Evolutionary conservation across 2,888 invertebrate genomes (phyloP), one percentile per base, ranked within the genome.

Genomic region (Mesorhabditis spiculigera): DNA sequence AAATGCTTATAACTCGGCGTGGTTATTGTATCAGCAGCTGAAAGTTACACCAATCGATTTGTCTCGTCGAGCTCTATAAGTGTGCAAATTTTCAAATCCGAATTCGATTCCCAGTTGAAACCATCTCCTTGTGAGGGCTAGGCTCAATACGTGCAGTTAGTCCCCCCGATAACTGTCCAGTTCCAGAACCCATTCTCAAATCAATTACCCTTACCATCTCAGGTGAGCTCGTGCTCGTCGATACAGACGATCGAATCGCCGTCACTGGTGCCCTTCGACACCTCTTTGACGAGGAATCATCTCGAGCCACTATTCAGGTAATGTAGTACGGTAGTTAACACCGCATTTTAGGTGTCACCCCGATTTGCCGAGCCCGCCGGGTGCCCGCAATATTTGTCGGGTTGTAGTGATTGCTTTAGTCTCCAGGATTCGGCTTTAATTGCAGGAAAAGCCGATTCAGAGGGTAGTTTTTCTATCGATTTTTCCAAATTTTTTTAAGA

Each of bases 391-490:
- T 71, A 71, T 62, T 66, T 71, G 4, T 43, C 68, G 2, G 66
- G 63, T 13, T 79, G 79, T 58, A 71, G 73, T 16, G 70, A 70
- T 6, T 79, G 79, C 63, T 73, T 71, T 63, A 70, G 71, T 63
- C 73, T 80, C 3, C 73, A 75, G 42, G 75, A 80, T 70, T 75
- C 78, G 5, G 80, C 80, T 5, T 68, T 80, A 4, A 72, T 80
- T 6, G 76, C 75, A 4, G 80, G 80, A 43, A 78, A 76, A 70
- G 74, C 77, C 45, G 77, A 78, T 50, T 66, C 72, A 45, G 61
- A 45, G 28, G 64, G 72, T 72, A 43, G 28, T 4, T 66, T n/a
- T 16, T 66, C 50, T 6, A 10, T 6, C 10, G 45, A 45, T 16
- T 50, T 41, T 70, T 41, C 70, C 28, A 28, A n/a, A n/a, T n/a